Percentiles rank a stretch among this genome's conserved stretches.
phyloP scores from a whole-genome alignment of 2,888 invertebrate species.

The Raillietiella orientalis region DNA sequence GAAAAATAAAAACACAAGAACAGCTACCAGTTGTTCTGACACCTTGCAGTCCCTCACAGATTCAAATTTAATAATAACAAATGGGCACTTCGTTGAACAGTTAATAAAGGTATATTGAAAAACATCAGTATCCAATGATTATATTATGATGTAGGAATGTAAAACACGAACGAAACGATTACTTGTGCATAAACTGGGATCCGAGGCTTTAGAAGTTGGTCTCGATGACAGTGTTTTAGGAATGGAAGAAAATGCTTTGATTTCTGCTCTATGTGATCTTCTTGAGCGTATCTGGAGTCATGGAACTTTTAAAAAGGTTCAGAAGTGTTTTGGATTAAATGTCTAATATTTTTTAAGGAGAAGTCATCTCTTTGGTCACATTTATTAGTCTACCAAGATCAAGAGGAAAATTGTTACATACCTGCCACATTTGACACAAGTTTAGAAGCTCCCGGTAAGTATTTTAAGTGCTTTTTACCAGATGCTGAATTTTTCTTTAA shows the following conservation, averaged over 20 bases:
- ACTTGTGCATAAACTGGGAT: conserved; percentile 95
- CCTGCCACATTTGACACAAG: conserved; percentile 2
- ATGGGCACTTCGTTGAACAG: conserved; percentile 95
- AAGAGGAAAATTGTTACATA: conserved; percentile 19
- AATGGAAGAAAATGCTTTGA: conserved; percentile 87
- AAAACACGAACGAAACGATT: conserved; percentile 88
- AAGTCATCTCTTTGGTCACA: conserved; percentile 95
- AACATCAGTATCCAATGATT: neutral
- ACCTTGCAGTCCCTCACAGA: too few species aligned
- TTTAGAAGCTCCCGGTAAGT: too few species aligned
- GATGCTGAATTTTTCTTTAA: too few species aligned
- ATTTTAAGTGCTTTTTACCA: too few species aligned
- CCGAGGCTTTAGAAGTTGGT: conserved; percentile 76
- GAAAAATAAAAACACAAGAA: too few species aligned
- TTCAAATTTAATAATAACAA: too few species aligned
- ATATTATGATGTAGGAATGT: conserved; percentile 26
- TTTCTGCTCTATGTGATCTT: conserved; percentile 88
- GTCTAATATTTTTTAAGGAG: conserved; percentile 24
- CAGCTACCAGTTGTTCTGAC: too few species aligned
- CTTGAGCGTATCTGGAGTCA: conserved; percentile 93
- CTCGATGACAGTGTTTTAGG: conserved; percentile 35
- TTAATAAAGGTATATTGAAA: conserved; percentile 39
- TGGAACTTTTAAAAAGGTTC: too few species aligned
- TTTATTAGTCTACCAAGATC: conserved; percentile 54
- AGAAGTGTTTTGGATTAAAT: too few species aligned